Percentiles rank a stretch among this genome's conserved stretches.
These are phyloP conservation scores for Drosophila tsacasi DNA, from an alignment of 1,140 invertebrate genomes.

Conservation along the genomic window DNA sequence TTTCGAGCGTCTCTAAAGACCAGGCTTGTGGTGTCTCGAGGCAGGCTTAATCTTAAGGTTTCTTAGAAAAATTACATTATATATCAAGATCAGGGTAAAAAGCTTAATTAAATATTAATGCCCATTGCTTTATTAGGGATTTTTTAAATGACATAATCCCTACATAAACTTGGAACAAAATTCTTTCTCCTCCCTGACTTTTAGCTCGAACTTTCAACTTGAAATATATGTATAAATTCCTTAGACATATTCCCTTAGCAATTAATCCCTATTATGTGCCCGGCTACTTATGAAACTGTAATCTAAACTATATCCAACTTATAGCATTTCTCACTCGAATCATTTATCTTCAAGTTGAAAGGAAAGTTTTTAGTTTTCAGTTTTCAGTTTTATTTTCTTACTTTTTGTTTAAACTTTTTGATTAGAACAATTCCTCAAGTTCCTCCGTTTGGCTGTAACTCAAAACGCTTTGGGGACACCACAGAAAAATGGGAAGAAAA, in stretches of 20 bases:
- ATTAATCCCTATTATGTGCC: conserved; percentile 46
- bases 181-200: neutral
- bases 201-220: conserved; percentile 10
- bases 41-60: neutral
- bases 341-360: conserved; percentile 65
- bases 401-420: conserved; percentile 74
- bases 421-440: conserved; percentile 76
- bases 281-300: conserved; percentile 44
- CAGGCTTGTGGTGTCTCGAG: neutral
- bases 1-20: neutral
- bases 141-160: neutral
- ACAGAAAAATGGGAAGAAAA: conserved; percentile 6
- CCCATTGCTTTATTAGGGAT: neutral
- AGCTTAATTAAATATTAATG: neutral
- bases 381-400: conserved; percentile 5
- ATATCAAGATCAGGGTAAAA: too few species aligned
- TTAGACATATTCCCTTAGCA: conserved; percentile 23
- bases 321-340: conserved; percentile 36
- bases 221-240: conserved; percentile 6
- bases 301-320: conserved; percentile 15
- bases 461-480: conserved; percentile 63
- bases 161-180: neutral
- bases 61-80: too few species aligned
- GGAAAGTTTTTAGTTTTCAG: conserved; percentile 50
- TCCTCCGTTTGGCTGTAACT: conserved; percentile 46